Conservation (phyloP, 2,113 vertebrate species). For the Colius striatus region DNA sequence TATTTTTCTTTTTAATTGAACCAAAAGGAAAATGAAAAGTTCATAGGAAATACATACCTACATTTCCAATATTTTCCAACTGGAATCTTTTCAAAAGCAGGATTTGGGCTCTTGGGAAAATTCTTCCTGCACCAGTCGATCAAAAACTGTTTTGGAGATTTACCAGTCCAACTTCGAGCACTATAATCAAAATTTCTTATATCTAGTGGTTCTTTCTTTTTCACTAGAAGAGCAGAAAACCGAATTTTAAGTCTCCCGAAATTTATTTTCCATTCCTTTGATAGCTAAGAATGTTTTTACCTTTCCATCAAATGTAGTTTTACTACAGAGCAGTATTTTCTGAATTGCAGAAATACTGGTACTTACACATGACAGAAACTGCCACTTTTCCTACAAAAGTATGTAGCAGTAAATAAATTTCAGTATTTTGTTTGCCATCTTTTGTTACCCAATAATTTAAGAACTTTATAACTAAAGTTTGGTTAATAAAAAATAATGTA, state of each 20-base stretch:
- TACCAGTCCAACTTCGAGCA: slow-evolving; percentile 96
- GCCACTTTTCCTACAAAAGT: neutral
- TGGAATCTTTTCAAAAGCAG: slow-evolving; percentile 90
- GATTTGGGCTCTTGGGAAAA: slow-evolving; percentile 91
- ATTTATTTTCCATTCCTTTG: neutral
- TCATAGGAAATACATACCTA: slow-evolving; percentile 81
- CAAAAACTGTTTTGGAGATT: slow-evolving; percentile 98
- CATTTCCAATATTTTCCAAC: slow-evolving; percentile 93
- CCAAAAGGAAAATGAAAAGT: neutral
- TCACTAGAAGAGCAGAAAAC: slow-evolving; percentile 68
- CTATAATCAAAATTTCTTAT: slow-evolving; percentile 97
- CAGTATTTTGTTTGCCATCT: neutral
- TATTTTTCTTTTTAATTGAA: neutral
- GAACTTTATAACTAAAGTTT: neutral
- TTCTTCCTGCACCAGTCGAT: slow-evolving; percentile 98
- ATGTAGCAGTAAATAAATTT: neutral
- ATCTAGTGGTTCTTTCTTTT: slow-evolving; percentile 89
- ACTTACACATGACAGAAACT: neutral
- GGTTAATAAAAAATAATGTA: neutral
- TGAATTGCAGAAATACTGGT: neutral
- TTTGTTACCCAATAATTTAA: neutral
- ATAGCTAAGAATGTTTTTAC: neutral
- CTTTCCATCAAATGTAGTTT: neutral
- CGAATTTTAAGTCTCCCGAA: neutral
- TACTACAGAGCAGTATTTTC: neutral